Base-by-base conservation (phyloP, 2,888 invertebrate genomes). In the Apotomis capreana region DNA sequence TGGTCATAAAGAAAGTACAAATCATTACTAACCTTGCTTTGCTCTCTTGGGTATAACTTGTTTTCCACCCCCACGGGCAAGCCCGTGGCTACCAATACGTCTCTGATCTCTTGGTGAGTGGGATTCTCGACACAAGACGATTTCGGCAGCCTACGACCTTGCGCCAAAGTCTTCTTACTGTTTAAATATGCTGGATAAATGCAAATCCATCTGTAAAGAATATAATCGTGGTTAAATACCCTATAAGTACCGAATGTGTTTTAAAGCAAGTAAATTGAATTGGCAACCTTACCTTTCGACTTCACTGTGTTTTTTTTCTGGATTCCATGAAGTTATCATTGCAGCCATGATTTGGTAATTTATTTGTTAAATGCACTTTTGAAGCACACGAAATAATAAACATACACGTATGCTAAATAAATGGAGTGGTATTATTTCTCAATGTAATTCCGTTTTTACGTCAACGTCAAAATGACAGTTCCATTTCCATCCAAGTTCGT, bases 141-240 rank as follows among this genome's bases (percentile, higher is more conserved):
- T 89, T 98, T 98, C 0, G 97, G 90, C 36, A 99, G 92, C 78
- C 96, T 95, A 49, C 99, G 94, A 5, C 99, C 99, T 87, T 98
- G 96, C 1, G 97, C 97, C 13, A 97, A 87, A 0, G 98, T 97
- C 87, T 97, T 98, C 84, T 98, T 98, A 80, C 96, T 97, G 85
- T 99, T 99, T 64, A 99, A 94, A 82, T 99, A 99, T 0, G 98
- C 97, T 70, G 99, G 99, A 88, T 99, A 99, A 75, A 99, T 96
- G 85, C 98, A 98, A 71, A 99, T 94, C 99, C 99, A 99, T 84
- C 97, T 97, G 91, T 55, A 84, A 71, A 49, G 73, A 37, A 58
- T 60, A 6, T 63, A 13, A 46, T 49, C 58, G 15, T 52, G 0
- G 9, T 65, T 36, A 65, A 55, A 36, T 46, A 65, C 65, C 44